These are phyloP conservation scores for Aphidius colemani DNA, from an alignment of 2,888 invertebrate species.

Conservation along the genomic window DNA sequence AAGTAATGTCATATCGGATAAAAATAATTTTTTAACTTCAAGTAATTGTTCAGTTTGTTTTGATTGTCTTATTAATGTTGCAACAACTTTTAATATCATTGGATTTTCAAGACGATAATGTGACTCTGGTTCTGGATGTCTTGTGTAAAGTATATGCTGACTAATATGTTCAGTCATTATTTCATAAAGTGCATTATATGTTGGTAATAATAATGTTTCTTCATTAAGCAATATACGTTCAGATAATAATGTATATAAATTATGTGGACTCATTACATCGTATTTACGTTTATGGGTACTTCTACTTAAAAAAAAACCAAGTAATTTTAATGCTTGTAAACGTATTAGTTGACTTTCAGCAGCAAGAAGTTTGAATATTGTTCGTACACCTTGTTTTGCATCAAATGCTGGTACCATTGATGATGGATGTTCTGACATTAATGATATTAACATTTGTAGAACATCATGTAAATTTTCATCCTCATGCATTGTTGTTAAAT, in stretches of 20 bases:
- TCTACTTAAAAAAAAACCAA: slow-evolving; percentile 96
- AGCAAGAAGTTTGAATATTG: slow-evolving; percentile 94
- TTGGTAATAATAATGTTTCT: slow-evolving; percentile 88
- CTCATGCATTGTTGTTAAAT: slow-evolving; percentile 97
- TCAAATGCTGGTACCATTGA: slow-evolving; percentile 99
- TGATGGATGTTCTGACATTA: slow-evolving; percentile 98
- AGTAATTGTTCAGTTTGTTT: slow-evolving; percentile 89
- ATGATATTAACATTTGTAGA: slow-evolving; percentile 91
- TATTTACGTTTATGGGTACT: slow-evolving; percentile 99
- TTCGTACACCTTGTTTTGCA: slow-evolving; percentile 93
- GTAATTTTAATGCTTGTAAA: slow-evolving; percentile 91
- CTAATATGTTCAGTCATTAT: slow-evolving; percentile 97
- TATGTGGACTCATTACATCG: slow-evolving; percentile 98
- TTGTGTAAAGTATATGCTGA: slow-evolving; percentile 90
- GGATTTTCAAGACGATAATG: slow-evolving; percentile 95
- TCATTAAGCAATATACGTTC: slow-evolving; percentile 89
- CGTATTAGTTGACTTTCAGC: slow-evolving; percentile 96
- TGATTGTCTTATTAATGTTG: slow-evolving; percentile 94
- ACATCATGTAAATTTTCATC: slow-evolving; percentile 99
- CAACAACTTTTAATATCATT: slow-evolving; percentile 99
- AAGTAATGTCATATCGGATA: slow-evolving; percentile 97
- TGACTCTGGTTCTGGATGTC: slow-evolving; percentile 94
- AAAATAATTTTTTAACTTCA: slow-evolving; percentile 93
- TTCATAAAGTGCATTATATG: slow-evolving; percentile 98
- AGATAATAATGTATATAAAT: slow-evolving; percentile 94